Evolutionary conservation across 2,888 invertebrate species (phyloP), one percentile per base, ranked within the genome.

Genomic region (Rhamnusium bicolor): DNA sequence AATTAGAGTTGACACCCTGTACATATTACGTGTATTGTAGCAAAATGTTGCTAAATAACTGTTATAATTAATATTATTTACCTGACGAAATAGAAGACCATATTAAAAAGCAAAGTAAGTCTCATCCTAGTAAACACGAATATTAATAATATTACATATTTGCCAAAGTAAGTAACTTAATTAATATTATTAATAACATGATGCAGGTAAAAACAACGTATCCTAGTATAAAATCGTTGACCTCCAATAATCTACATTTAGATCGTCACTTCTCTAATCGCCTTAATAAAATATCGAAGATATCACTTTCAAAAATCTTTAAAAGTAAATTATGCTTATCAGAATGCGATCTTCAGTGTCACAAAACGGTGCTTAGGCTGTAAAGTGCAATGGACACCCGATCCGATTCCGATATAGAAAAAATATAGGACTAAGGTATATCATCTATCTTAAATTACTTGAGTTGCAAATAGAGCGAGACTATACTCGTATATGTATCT

Each of bases 381-480:
- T 65, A 56, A 67, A 46, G 54, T 46, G 56, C 67, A 56, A 56
- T 47, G 54, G 56, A 67, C 67, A 67, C 67, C 67, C 56, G 56
- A 67, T 54, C 56, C 21, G 46, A 67, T 67, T 32, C 54, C n/a
- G 56, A 67, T 46, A 61, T 0, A 12, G 60, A 54, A 67, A 67
- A 67, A 56, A 19, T 65, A 46, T 46, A 32, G 56, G 56, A 32
- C 40, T 24, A n/a, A 67, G 46, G 65, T 65, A 61, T 75, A 72
- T 78, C 74, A 78, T 76, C 74, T 74, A 76, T 76, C 69, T 71
- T 54, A 63, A 71, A 75, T 77, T 66, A 74, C 72, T 72, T 69
- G 69, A 60, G 62, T 63, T 68, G 61, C 73, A 79, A 82, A 76
- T 80, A 80, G 82, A 81, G 80, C 82, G 82, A 68, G 77, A 80